phyloP scores from a whole-genome alignment of 2,888 invertebrate species.

The Hyppa rectilinea region DNA sequence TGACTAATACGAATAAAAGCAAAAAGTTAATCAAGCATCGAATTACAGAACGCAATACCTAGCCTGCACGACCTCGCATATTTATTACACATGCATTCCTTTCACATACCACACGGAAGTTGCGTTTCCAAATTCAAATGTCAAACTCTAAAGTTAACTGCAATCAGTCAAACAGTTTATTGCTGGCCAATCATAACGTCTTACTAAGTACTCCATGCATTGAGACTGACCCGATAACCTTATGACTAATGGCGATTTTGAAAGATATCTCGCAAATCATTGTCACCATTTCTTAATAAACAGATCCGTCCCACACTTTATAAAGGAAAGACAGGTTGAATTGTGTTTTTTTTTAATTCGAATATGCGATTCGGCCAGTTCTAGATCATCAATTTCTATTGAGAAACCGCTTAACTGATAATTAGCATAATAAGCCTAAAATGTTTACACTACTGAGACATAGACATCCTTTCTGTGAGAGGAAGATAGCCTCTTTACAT shows the following conservation, averaged over 20 bases:
- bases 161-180: slow-evolving; percentile 33
- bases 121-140: slow-evolving; percentile 49
- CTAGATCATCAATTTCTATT: neutral
- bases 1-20: slow-evolving; percentile 28
- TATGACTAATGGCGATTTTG: slow-evolving; percentile 27
- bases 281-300: slow-evolving; percentile 35
- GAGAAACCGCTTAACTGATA: neutral
- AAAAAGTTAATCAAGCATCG: slow-evolving; percentile 28
- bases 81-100: slow-evolving; percentile 37
- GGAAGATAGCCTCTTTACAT: neutral
- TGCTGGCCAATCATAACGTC: slow-evolving; percentile 17
- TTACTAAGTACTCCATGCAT: slow-evolving; percentile 31
- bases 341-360: neutral
- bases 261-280: slow-evolving; percentile 31
- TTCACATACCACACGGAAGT: slow-evolving; percentile 52
- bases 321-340: neutral
- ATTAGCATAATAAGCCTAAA: neutral
- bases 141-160: slow-evolving; percentile 36
- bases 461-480: too few relatives aligned
- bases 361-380: neutral
- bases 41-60: slow-evolving; percentile 26
- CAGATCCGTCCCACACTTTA: neutral
- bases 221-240: slow-evolving; percentile 47
- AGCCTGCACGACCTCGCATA: slow-evolving; percentile 26
- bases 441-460: neutral